phyloP scores from a whole-genome alignment of 2,113 vertebrate species.

The Scomber japonicus region DNA sequence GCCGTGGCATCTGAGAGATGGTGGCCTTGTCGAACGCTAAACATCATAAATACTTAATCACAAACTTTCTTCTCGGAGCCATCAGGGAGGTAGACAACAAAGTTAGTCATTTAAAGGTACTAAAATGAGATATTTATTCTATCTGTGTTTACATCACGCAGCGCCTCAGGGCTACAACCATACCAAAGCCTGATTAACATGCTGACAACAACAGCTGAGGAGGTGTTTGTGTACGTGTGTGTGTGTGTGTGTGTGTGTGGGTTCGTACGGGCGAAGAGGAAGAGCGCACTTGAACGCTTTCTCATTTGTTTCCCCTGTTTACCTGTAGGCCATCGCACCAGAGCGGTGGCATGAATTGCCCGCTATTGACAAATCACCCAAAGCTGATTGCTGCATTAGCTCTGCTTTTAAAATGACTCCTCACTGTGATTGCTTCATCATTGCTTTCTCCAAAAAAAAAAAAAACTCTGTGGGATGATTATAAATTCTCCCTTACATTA shows the following conservation, averaged over 20 bases:
- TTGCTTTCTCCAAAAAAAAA: neutral
- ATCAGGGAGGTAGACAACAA: slow-evolving; percentile 77
- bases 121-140: slow-evolving; percentile 80
- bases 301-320: slow-evolving; percentile 74
- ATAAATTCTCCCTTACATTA: slow-evolving; percentile 38
- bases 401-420: slow-evolving; percentile 60
- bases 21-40: slow-evolving; percentile 65
- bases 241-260: slow-evolving; percentile 18
- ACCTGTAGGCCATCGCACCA: slow-evolving; percentile 68
- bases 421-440: slow-evolving; percentile 62
- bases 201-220: slow-evolving; percentile 73
- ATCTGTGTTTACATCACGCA: slow-evolving; percentile 78
- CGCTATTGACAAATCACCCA: slow-evolving; percentile 70
- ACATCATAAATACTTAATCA: slow-evolving; percentile 81
- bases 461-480: slow-evolving; percentile 23
- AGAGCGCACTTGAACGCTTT: slow-evolving; percentile 59
- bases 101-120: slow-evolving; percentile 80
- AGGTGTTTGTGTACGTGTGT: slow-evolving; percentile 37
- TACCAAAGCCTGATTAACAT: slow-evolving; percentile 76
- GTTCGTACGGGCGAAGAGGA: slow-evolving; percentile 42
- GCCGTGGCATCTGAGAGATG: slow-evolving; percentile 33
- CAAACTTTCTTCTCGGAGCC: slow-evolving; percentile 67
- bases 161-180: slow-evolving; percentile 74
- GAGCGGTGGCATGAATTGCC: slow-evolving; percentile 58
- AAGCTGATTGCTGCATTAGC: slow-evolving; percentile 65